Percentiles rank a stretch among this genome's conserved stretches.
Conservation (phyloP, 2,113 vertebrate species). For the Alaudala cheleensis region DNA sequence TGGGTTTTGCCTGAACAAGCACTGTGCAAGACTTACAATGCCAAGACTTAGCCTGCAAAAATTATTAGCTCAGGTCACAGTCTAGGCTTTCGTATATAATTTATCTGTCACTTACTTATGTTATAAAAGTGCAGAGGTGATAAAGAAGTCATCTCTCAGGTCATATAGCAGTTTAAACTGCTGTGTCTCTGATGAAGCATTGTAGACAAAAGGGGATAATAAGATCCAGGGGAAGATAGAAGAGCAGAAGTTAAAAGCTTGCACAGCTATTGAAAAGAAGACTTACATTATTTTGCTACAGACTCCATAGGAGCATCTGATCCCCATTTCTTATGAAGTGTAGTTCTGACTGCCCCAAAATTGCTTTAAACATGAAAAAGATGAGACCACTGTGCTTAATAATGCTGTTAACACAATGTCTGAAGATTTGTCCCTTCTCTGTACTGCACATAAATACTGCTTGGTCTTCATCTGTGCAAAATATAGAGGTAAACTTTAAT, state of each 20-base stretch:
- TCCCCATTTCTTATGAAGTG: slow-evolving; percentile 38
- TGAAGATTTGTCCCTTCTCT: slow-evolving; percentile 49
- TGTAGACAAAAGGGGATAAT: slow-evolving; percentile 66
- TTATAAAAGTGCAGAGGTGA: slow-evolving; percentile 56
- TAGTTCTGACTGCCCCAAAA: slow-evolving; percentile 58
- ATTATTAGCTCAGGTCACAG: slow-evolving; percentile 21
- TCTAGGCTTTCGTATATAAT: slow-evolving; percentile 54
- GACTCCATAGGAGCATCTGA: slow-evolving; percentile 49
- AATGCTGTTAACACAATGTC: slow-evolving; percentile 29
- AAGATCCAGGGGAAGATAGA: slow-evolving; percentile 64
- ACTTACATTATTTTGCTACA: slow-evolving; percentile 54
- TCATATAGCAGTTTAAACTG: slow-evolving; percentile 34
- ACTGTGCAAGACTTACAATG: slow-evolving; percentile 19
- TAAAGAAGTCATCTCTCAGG: slow-evolving; percentile 51
- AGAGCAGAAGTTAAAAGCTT: slow-evolving; percentile 58
- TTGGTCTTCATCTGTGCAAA: slow-evolving; percentile 37
- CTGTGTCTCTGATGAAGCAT: slow-evolving; percentile 38
- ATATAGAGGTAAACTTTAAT: slow-evolving; percentile 60
- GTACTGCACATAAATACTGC: slow-evolving; percentile 25
- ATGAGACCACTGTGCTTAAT: slow-evolving; percentile 52
- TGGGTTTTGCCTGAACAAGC: slow-evolving; percentile 17
- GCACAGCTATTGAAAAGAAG: slow-evolving; percentile 56
- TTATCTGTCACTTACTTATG: slow-evolving; percentile 59
- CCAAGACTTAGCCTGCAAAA: neutral
- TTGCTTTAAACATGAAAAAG: slow-evolving; percentile 65